Evolutionary conservation across 2,888 invertebrate genomes (phyloP), one percentile per base, ranked within the genome.

Genomic region (Trichacis sp.): DNA sequence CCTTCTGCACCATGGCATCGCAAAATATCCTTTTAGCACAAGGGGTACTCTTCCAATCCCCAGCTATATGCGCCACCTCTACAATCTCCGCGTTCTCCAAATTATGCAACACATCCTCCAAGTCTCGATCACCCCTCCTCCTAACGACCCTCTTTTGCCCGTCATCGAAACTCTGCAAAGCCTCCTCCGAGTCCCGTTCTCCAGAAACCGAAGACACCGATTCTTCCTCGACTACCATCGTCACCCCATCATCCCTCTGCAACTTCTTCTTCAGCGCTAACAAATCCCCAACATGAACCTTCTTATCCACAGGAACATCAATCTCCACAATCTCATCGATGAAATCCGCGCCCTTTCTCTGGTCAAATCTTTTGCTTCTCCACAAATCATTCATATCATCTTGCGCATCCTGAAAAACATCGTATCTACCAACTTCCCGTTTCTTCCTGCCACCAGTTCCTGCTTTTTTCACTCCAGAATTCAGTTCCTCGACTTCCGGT

Each of bases 11-110:
- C 87, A 93, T 90, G 42, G 91, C 90, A 75, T 91, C 90, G 82
- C 93, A 93, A 84, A 93, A 92, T 69, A 92, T 88, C 74, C 87
- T 88, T 79, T 93, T 93, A 1, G 93, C 91, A 78, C 93, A 93
- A 53, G 91, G 91, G 1, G 92, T 92, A 81, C 91, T 90, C 24
- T 89, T 87, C 93, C 93, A 93, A 75, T 92, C 88, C 1, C 81
- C 83, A 4, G 79, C 73, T 1, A 83, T 75, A 24, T 80, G 81
- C 19, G 78, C 77, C 19, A 77, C 72, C 20, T 83, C 83, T 4
- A 77, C 75, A 2, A 82, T 64, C 45, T 83, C 80, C 0, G 77
- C 76, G 42, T 79, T 81, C 47, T 84, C 82, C 57, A 85, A 56
- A 66, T 79, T 78, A 56, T 84, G 82, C 45, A 83, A 64, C 1